A percentile compares a stretch with the other conserved stretches of the same genome.
Evolutionary conservation across 2,113 vertebrate genomes (phyloP).

Genomic region (Rhipidura dahli): DNA sequence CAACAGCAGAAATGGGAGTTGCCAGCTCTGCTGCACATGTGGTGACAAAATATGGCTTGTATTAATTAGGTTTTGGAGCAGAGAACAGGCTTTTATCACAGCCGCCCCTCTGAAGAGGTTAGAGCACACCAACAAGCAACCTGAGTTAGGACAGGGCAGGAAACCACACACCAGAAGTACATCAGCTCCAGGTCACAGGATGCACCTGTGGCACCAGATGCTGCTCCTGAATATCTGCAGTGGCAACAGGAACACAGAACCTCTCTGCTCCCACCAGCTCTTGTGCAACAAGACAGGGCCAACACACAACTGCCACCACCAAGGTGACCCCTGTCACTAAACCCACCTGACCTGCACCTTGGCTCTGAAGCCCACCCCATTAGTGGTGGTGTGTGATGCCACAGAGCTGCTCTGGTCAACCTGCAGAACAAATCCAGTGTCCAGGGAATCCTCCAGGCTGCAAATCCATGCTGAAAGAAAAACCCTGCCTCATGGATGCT

Average conservation of each 20-base stretch:
- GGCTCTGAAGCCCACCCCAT: not conserved
- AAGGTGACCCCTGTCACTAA: not conserved
- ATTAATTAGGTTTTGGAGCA: not conserved
- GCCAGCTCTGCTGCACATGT: not conserved
- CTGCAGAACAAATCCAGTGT: not conserved
- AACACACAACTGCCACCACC: not conserved
- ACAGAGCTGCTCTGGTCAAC: not conserved
- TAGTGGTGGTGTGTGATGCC: not conserved
- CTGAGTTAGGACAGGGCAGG: not conserved
- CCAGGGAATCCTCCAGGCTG: not conserved
- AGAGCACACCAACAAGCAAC: not conserved
- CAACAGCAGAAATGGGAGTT: not conserved
- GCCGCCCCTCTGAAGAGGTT: not conserved
- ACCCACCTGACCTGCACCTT: not conserved
- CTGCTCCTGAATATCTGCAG: not conserved
- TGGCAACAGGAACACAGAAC: not conserved
- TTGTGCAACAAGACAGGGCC: not conserved
- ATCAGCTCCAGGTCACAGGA: slow-evolving; percentile 24
- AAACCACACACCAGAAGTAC: slow-evolving; percentile 1
- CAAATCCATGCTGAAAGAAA: not conserved
- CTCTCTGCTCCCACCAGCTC: not conserved
- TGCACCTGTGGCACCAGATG: slow-evolving; percentile 29
- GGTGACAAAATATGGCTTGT: not conserved
- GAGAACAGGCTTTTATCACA: not conserved
- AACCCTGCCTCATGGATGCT: not conserved